Evolutionary conservation across 2,888 invertebrate genomes (phyloP), one percentile per base, ranked within the genome.

Genomic region (Lasius platythorax): DNA sequence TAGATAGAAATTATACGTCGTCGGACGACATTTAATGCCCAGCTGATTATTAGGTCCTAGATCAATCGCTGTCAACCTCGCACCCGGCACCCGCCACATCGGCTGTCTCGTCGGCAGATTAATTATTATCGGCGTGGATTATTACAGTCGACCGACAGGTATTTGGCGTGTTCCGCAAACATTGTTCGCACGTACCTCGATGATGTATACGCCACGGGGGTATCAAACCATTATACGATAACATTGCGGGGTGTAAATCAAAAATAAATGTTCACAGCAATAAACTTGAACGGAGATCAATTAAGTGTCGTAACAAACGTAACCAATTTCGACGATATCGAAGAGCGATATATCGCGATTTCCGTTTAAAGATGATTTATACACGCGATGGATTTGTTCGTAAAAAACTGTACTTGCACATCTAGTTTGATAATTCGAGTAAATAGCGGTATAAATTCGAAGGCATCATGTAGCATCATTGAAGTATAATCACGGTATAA

Each of bases 51-150:
- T 87, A 88, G 83, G 81, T 68, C 64, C 84, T 82, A 85, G 84
- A 87, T 90, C 85, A 88, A 90, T 88, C 67, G 88, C 85, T 86
- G 81, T 88, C 86, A 78, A 84, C 70, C 85, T 82, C 70, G 85
- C 78, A 73, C 63, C 53, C 74, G 40, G 75, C 81, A 64, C 78
- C 82, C 76, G 84, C 78, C 83, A 83, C 83, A 86, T 87, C 76
- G 64, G 82, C 84, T 86, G 88, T 90, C 90, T 90, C 88, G 87
- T 74, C 76, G 82, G 84, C 84, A 85, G 90, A 90, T 90, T 88
- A 90, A 90, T 90, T 90, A 90, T 90, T 90, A 88, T 90, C 90
- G 87, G 84, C 83, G 78, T 66, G 90, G 91, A 90, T 90, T 90
- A 90, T 90, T 90, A 88, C 90, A 83, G 87, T 83, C 74, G 78